phyloP scores from a whole-genome alignment of 2,797 vertebrate species.

The Coregonus suidteri region DNA sequence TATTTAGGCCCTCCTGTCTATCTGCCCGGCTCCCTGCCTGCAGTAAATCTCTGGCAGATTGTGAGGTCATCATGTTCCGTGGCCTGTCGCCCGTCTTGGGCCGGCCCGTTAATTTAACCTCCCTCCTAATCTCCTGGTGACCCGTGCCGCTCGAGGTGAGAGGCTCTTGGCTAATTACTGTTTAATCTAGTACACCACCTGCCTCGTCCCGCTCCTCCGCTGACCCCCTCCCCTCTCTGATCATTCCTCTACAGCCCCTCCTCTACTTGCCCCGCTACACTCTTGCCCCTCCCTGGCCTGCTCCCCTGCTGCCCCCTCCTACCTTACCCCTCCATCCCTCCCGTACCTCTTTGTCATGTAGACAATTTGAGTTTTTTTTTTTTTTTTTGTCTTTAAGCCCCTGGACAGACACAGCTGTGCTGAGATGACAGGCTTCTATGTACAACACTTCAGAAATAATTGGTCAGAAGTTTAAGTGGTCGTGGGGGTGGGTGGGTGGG shows the following conservation, averaged over 20 bases:
- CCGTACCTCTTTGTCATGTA: conserved; percentile 12
- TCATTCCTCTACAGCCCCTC: conserved; percentile 1
- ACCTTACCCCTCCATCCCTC: conserved; percentile 1
- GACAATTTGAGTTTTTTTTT: not conserved
- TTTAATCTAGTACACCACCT: conserved; percentile 49
- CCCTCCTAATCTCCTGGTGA: not conserved
- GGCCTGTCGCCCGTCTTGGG: not conserved
- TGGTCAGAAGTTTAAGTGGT: not conserved
- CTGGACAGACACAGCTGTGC: not conserved
- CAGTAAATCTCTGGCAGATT: not conserved
- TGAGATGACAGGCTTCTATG: not conserved
- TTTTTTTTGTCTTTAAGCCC: not conserved
- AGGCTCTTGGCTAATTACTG: conserved; percentile 19
- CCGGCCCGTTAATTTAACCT: not conserved
- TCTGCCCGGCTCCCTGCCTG: not conserved
- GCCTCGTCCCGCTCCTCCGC: conserved; percentile 12
- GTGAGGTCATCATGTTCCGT: not conserved
- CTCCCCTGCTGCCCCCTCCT: no score
- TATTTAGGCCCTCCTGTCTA: not conserved
- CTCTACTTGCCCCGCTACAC: no score
- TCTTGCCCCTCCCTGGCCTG: not conserved
- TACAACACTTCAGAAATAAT: not conserved
- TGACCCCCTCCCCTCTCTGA: not conserved
- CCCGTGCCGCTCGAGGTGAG: not conserved
- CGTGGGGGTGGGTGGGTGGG: not conserved